Conservation (phyloP, 2,797 vertebrate genomes). For the Carduelis carduelis region DNA sequence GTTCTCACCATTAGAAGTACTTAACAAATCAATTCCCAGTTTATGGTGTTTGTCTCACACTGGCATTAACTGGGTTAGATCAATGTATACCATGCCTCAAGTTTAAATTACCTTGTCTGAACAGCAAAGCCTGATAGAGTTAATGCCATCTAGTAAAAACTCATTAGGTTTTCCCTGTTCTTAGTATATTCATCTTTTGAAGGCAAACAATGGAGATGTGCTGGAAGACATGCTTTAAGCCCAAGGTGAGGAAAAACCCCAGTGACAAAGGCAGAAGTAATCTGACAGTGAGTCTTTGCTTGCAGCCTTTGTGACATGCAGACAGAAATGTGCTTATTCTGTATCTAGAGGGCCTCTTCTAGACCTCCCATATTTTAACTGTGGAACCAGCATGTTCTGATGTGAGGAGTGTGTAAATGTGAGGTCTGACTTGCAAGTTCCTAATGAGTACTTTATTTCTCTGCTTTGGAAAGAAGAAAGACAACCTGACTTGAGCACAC, state of each 20-base stretch:
- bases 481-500: not conserved
- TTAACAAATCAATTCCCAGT: not conserved
- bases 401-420: not conserved
- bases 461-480: not conserved
- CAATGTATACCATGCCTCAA: not conserved
- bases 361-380: not conserved
- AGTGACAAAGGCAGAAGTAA: not conserved
- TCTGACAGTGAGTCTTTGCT: not conserved
- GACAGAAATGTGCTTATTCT: not conserved
- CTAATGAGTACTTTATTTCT: not conserved
- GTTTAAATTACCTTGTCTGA: not conserved
- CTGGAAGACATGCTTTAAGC: not conserved
- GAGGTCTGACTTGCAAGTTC: not conserved
- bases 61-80: not conserved
- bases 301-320: not conserved
- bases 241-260: not conserved
- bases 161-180: not conserved
- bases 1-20: not conserved
- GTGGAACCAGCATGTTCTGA: not conserved
- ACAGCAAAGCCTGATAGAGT: not conserved
- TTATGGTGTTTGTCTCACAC: not conserved
- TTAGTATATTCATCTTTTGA: not conserved
- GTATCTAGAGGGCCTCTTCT: not conserved
- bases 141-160: not conserved
- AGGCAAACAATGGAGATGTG: not conserved